Percentiles rank a stretch among this genome's conserved stretches.
Evolutionary conservation across 2,113 vertebrate species (phyloP).

Genomic region (Tenrec ecaudatus): DNA sequence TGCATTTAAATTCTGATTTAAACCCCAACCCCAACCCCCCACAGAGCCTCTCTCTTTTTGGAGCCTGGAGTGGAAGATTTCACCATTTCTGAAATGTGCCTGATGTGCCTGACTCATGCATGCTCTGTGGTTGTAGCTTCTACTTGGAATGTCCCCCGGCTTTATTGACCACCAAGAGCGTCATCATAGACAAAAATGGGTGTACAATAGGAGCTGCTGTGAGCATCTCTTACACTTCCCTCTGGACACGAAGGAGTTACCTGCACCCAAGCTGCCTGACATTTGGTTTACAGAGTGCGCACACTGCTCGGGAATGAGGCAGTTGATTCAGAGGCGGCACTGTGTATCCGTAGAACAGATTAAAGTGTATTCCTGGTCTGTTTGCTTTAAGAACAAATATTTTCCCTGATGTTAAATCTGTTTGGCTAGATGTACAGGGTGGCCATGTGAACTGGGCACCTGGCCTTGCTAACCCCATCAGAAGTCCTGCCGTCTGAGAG

Average conservation of each 20-base stretch:
- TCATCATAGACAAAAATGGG: background rate
- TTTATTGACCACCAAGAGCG: background rate
- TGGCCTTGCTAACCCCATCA: too few relatives aligned
- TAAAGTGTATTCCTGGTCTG: slow-evolving; percentile 4
- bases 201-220: background rate
- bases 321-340: background rate
- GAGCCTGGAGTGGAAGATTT: fast-evolving
- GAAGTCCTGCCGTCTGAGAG: background rate
- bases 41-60: too few relatives aligned
- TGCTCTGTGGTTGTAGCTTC: background rate
- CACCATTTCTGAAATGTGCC: background rate
- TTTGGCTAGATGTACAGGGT: background rate
- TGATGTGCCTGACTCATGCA: fast-evolving
- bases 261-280: background rate
- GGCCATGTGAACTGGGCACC: background rate
- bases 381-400: slow-evolving; percentile 61
- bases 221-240: background rate
- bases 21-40: too few relatives aligned
- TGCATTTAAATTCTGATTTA: background rate
- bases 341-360: slow-evolving; percentile 22
- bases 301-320: background rate
- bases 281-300: slow-evolving; percentile 28
- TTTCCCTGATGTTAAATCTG: slow-evolving; percentile 42
- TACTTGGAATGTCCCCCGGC: background rate
- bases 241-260: slow-evolving; percentile 35